Evolutionary conservation across 2,113 vertebrate species (phyloP).

Genomic region (Myotis davidii): DNA sequence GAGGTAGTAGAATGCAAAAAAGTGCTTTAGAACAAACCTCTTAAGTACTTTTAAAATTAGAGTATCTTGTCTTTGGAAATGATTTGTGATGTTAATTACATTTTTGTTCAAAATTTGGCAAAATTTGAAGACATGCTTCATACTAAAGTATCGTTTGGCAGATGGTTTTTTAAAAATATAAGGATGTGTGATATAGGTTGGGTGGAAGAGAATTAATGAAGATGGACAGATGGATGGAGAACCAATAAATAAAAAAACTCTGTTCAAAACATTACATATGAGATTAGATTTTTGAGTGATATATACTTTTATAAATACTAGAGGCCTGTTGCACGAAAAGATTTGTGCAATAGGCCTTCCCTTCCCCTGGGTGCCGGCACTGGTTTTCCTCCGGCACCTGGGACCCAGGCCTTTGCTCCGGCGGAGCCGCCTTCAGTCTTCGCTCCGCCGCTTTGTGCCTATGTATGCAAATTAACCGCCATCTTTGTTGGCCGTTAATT

Average conservation of each 20-base stretch:
- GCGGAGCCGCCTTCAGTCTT: too few species aligned
- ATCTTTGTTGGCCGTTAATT: too few species aligned
- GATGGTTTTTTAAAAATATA: background rate
- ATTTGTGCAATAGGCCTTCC: too few species aligned
- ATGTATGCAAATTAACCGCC: too few species aligned
- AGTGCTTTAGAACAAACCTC: slow-evolving; percentile 15
- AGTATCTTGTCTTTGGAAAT: slow-evolving; percentile 19
- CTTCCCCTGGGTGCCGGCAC: too few species aligned
- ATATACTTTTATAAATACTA: background rate
- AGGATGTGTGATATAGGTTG: slow-evolving; percentile 42
- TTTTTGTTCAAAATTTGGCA: slow-evolving; percentile 36
- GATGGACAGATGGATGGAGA: slow-evolving; percentile 58
- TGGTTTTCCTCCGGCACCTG: too few species aligned
- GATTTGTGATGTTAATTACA: slow-evolving; percentile 19
- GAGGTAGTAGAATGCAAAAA: background rate
- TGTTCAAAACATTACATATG: slow-evolving; percentile 27
- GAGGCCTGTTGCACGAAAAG: too few species aligned
- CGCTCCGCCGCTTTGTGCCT: too few species aligned
- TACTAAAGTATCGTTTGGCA: slow-evolving; percentile 53
- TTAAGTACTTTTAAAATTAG: slow-evolving; percentile 48
- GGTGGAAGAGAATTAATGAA: slow-evolving; percentile 61
- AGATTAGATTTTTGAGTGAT: slow-evolving; percentile 38
- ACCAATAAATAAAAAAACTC: slow-evolving; percentile 60
- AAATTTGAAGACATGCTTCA: slow-evolving; percentile 6
- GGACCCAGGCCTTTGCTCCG: too few species aligned